These are phyloP conservation scores for Leguminivora glycinivorella DNA, from an alignment of 1,140 invertebrate species.

Conservation along the genomic window DNA sequence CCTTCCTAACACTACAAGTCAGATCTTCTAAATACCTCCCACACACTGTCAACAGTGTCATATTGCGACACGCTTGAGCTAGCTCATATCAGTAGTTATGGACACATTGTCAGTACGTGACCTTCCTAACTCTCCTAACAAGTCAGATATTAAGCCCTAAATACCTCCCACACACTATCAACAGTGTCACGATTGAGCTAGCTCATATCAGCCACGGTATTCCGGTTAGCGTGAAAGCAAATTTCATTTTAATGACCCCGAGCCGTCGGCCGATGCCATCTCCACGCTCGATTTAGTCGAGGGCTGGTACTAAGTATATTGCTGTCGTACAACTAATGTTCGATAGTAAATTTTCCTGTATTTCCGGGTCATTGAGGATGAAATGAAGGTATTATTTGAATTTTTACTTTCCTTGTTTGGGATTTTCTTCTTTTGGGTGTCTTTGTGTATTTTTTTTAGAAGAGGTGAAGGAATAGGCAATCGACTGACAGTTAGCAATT, in stretches of 20 bases:
- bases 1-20: background rate
- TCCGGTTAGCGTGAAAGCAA: constrained; percentile 47
- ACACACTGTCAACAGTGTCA: constrained; percentile 26
- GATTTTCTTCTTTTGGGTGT: background rate
- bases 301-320: constrained; percentile 37
- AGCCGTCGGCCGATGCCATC: constrained; percentile 46
- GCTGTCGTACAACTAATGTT: constrained; percentile 24
- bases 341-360: constrained; percentile 22
- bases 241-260: constrained; percentile 58
- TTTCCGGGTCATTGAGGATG: constrained; percentile 16
- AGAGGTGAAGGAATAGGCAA: too few relatives aligned
- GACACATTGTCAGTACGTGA: background rate
- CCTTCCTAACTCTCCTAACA: background rate
- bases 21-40: background rate
- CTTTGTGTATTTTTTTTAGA: too few relatives aligned
- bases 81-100: constrained; percentile 8
- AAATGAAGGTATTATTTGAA: background rate
- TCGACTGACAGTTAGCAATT: too few relatives aligned
- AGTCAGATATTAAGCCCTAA: constrained; percentile 2
- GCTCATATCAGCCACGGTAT: constrained; percentile 22
- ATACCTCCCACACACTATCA: constrained; percentile 13
- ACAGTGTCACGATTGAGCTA: constrained; percentile 18
- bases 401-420: background rate
- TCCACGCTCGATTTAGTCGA: constrained; percentile 49
- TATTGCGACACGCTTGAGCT: constrained; percentile 15